Percentiles rank a stretch among this genome's conserved stretches.
phyloP scores from a whole-genome alignment of 1,140 invertebrate species.

The Polypedilum vanderplanki region DNA sequence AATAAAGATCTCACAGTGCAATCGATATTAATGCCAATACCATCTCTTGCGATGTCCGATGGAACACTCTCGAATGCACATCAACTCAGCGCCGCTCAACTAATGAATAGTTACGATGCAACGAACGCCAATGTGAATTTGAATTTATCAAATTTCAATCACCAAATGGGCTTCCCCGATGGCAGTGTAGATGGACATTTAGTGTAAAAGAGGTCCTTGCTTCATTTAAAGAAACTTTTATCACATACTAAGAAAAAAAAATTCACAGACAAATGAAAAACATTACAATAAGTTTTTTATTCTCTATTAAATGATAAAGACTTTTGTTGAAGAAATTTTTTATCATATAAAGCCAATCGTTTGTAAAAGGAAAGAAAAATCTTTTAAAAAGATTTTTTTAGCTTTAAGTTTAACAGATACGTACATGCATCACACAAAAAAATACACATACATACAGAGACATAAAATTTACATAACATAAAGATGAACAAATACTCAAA shows the following conservation, averaged over 20 bases:
- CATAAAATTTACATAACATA: background rate
- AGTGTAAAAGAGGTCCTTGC: background rate
- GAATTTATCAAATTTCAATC: constrained; percentile 24
- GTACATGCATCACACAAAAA: background rate
- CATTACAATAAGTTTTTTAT: constrained; percentile 6
- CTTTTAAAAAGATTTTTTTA: background rate
- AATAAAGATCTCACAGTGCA: constrained; percentile 23
- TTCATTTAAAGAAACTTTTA: background rate
- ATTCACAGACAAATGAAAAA: constrained; percentile 12
- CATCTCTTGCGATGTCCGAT: background rate
- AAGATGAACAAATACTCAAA: too few species aligned
- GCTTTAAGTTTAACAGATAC: constrained; percentile 6
- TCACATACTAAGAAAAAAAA: background rate
- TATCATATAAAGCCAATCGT: background rate
- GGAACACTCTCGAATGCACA: constrained; percentile 7
- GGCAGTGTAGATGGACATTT: constrained; percentile 22
- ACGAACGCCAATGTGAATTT: constrained; percentile 26
- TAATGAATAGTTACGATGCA: constrained; percentile 23
- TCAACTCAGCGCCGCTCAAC: constrained; percentile 19
- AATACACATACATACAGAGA: background rate
- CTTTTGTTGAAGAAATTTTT: background rate
- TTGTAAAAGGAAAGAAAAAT: background rate
- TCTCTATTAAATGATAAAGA: background rate
- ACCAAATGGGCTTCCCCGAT: constrained; percentile 26
- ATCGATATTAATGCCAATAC: constrained; percentile 25